A percentile compares a stretch with the other conserved stretches of the same genome.
These are phyloP conservation scores for Ganaspis brasiliensis DNA, from an alignment of 2,888 invertebrate genomes.

Conservation along the genomic window DNA sequence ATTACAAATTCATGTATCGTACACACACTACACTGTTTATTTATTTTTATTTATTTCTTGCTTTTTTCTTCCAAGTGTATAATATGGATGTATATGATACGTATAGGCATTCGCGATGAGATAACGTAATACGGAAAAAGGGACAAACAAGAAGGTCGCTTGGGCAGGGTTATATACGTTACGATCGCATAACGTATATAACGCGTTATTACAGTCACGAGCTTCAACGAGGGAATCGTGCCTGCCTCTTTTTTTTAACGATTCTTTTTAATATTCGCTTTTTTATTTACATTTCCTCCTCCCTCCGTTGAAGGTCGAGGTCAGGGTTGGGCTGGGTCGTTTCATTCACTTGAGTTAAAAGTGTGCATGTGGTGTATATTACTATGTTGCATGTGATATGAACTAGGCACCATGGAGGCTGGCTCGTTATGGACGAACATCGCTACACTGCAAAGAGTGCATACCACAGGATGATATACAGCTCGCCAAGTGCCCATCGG, in stretches of 20 bases:
- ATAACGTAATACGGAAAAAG: conserved; percentile 67
- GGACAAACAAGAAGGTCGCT: conserved; percentile 55
- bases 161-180: conserved; percentile 62
- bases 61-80: background rate
- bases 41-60: background rate
- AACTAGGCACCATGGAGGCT: conserved; percentile 19
- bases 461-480: conserved; percentile 56
- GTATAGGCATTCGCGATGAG: background rate
- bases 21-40: background rate
- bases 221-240: conserved; percentile 58
- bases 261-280: conserved; percentile 25
- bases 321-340: conserved; percentile 70
- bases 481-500: conserved; percentile 47
- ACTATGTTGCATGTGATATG: conserved; percentile 17
- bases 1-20: background rate
- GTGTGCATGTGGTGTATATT: conserved; percentile 58
- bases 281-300: conserved; percentile 4
- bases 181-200: conserved; percentile 66
- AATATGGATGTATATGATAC: conserved; percentile 13
- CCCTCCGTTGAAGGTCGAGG: conserved; percentile 68
- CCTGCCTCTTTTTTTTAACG: conserved; percentile 53
- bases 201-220: conserved; percentile 73
- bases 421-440: conserved; percentile 54
- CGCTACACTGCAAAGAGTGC: conserved; percentile 53
- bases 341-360: conserved; percentile 73